Conservation (phyloP, 37 sponge, comb jelly and placozoan species). For the Bolinopsis microptera region DNA sequence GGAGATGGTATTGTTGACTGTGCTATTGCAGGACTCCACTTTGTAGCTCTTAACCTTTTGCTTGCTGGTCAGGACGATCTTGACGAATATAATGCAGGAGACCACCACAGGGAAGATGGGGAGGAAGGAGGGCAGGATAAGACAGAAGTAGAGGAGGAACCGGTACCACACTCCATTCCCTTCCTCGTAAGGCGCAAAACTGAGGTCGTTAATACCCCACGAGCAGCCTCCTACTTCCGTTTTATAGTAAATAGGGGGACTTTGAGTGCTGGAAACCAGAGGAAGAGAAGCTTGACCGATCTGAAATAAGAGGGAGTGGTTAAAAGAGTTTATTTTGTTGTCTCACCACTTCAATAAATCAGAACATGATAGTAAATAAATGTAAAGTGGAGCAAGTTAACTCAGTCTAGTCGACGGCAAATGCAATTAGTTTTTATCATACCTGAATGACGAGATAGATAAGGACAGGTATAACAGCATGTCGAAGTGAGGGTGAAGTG, state of each 20-base stretch:
- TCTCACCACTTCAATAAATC: too few relatives aligned
- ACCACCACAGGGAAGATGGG: constrained; percentile 46
- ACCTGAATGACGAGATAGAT: constrained; percentile 50
- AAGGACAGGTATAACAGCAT: constrained; percentile 41
- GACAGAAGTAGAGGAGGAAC: constrained; percentile 62
- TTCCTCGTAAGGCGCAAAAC: not conserved
- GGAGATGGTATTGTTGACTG: not conserved
- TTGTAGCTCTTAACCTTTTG: not conserved
- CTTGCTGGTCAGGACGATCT: constrained; percentile 63
- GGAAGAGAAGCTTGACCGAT: constrained; percentile 50
- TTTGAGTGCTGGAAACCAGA: constrained; percentile 8
- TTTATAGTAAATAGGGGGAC: constrained; percentile 37
- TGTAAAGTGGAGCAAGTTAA: too few relatives aligned
- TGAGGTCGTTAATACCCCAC: constrained; percentile 64
- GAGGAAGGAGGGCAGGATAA: constrained; percentile 48
- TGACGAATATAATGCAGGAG: constrained; percentile 54
- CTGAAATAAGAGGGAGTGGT: not conserved
- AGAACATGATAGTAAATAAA: too few relatives aligned
- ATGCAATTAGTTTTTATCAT: too few relatives aligned
- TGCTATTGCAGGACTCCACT: not conserved
- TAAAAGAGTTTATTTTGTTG: not conserved
- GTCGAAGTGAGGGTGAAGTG: constrained; percentile 16
- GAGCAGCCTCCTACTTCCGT: constrained; percentile 10
- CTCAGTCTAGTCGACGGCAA: too few relatives aligned
- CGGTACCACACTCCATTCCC: constrained; percentile 37